Conservation (phyloP, 1,140 invertebrate genomes). For the Magallana ariakensis region DNA sequence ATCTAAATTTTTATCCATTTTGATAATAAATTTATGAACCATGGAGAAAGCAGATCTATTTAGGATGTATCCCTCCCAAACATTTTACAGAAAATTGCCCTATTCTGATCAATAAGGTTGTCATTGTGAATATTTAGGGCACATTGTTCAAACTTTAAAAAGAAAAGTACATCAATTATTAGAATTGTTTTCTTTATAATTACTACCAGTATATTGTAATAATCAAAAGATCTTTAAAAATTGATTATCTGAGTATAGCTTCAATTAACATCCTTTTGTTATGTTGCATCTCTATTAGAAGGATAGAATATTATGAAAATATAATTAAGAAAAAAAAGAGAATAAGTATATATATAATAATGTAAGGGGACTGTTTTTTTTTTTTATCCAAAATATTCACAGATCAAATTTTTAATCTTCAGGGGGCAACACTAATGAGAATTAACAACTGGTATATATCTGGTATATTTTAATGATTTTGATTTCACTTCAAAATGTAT, state of each 20-base stretch:
- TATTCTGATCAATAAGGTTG: background rate
- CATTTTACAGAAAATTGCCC: background rate
- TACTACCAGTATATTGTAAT: too few species aligned
- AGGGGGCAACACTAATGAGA: too few species aligned
- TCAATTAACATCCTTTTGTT: background rate
- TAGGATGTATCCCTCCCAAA: background rate
- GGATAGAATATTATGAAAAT: background rate
- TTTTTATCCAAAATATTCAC: too few species aligned
- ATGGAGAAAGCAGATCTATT: background rate
- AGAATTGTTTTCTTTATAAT: background rate
- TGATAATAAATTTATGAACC: conserved; percentile 8
- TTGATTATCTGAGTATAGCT: background rate
- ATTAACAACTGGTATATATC: too few species aligned
- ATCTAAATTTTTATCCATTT: conserved; percentile 15
- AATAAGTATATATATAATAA: background rate
- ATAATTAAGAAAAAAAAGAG: background rate
- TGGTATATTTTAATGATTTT: background rate
- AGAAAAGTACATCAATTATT: background rate
- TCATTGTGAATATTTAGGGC: background rate
- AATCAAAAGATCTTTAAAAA: background rate
- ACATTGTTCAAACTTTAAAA: background rate
- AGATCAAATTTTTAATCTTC: too few species aligned
- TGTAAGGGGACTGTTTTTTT: too few species aligned
- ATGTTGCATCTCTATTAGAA: background rate
- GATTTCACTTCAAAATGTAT: background rate